Base-by-base conservation (phyloP, 2,888 invertebrate genomes). In the Listrodromus nycthemerus region DNA sequence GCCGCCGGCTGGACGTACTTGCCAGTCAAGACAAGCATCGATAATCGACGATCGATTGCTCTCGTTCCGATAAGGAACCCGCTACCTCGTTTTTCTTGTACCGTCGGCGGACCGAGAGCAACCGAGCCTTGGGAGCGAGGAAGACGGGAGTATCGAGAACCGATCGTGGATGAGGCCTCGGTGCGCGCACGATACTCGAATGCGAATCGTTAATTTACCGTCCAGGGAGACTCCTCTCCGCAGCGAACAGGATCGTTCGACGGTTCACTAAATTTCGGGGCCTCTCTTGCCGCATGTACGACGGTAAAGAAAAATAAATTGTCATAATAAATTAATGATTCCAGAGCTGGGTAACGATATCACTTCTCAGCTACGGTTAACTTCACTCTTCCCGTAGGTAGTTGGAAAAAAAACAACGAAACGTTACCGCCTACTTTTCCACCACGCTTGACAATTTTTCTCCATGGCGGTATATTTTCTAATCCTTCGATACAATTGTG, bases 1-100 rank as follows among this genome's bases (percentile, higher is more conserved):
- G 48, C 77, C 65, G 30, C 52, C 48, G 67, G 77, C 67, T 71
- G 45, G 45, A 66, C 66, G 65, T 74, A 80, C 76, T 73, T 80
- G 63, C 80, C 37, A 69, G 61, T 65, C 55, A 30, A 78, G 80
- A 82, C 84, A 80, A 85, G 83, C 78, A 83, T 83, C 83, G 85
- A 84, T 86, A 86, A 86, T 86, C 82, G 75, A 75, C 78, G 82
- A 86, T 86, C 82, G 82, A 84, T 82, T 84, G 82, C 79, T 73
- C 86, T 75, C 80, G 58, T 84, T 77, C 75, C 76, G 79, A 83
- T 83, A 83, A 83, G 76, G 73, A 76, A 83, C 77, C 71, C 76
- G 80, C 80, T 79, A 79, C 83, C 76, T 77, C 77, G 80, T 80
- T 80, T 80, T 80, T 77, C 80, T 83, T 77, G 69, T 65, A 65